phyloP scores from a whole-genome alignment of 2,888 invertebrate genomes.

The Acanthosoma haemorrhoidale region DNA sequence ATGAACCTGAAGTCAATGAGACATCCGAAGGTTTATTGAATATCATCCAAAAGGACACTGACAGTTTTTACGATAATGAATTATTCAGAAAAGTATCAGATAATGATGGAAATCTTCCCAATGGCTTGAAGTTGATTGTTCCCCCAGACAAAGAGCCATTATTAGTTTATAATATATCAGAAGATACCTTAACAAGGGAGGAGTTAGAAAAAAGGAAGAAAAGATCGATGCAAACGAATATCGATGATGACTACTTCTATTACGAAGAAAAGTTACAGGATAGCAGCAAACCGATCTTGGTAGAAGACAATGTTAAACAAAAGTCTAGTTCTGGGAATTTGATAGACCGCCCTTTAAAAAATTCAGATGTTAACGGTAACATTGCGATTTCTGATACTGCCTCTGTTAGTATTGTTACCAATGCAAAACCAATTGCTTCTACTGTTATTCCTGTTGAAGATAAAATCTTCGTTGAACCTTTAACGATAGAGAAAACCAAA shows the following conservation, averaged over 20 bases:
- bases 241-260: slow-evolving; percentile 3
- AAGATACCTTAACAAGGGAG: not conserved
- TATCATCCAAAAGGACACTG: not conserved
- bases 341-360: too few relatives aligned
- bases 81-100: not conserved
- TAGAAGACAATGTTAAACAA: not conserved
- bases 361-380: too few relatives aligned
- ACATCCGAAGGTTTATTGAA: not conserved
- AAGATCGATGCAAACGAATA: not conserved
- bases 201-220: not conserved
- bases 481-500: not conserved
- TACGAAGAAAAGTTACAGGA: slow-evolving; percentile 1
- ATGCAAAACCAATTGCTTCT: too few relatives aligned
- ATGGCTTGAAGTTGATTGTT: not conserved
- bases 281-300: not conserved
- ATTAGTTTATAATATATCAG: slow-evolving; percentile 2
- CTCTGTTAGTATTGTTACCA: too few relatives aligned
- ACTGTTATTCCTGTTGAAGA: too few relatives aligned
- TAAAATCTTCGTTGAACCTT: too few relatives aligned
- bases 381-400: too few relatives aligned
- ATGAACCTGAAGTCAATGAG: not conserved
- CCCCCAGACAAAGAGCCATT: not conserved
- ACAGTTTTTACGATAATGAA: slow-evolving; percentile 9
- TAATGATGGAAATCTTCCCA: not conserved
- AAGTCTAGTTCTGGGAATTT: too few relatives aligned